These are phyloP conservation scores for Drosophila micromelanica DNA, from an alignment of 1,140 invertebrate species.

Conservation along the genomic window DNA sequence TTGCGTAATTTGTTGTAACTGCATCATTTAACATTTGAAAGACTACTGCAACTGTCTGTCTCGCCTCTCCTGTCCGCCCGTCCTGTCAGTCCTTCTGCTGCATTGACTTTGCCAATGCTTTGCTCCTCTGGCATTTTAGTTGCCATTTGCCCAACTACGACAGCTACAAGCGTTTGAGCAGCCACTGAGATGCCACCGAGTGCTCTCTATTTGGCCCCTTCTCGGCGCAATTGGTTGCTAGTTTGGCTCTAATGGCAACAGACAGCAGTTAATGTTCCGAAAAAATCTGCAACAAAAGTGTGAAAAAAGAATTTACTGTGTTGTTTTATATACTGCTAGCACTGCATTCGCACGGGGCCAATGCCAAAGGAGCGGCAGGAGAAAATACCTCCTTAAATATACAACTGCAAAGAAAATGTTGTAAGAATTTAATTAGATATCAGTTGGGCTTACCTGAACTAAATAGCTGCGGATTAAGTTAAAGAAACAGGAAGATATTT, in stretches of 20 bases:
- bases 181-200: slow-evolving; percentile 15
- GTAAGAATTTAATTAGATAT: slow-evolving; percentile 65
- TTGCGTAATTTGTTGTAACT: slow-evolving; percentile 75
- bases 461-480: slow-evolving; percentile 30
- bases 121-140: slow-evolving; percentile 36
- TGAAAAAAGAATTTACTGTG: slow-evolving; percentile 46
- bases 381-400: background rate
- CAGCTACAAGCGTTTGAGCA: slow-evolving; percentile 31
- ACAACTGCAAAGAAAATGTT: slow-evolving; percentile 33
- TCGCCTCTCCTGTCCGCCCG: slow-evolving; percentile 8
- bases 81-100: slow-evolving; percentile 14
- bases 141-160: slow-evolving; percentile 50
- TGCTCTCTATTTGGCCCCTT: slow-evolving; percentile 20
- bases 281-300: slow-evolving; percentile 66
- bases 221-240: slow-evolving; percentile 68
- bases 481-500: slow-evolving; percentile 5
- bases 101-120: background rate
- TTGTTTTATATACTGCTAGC: slow-evolving; percentile 30
- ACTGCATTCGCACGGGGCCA: slow-evolving; percentile 1
- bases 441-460: slow-evolving; percentile 9
- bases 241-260: slow-evolving; percentile 69
- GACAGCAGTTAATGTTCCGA: slow-evolving; percentile 75
- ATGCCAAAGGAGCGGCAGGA: background rate
- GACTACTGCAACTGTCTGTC: slow-evolving; percentile 53
- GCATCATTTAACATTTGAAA: slow-evolving; percentile 79